These are phyloP conservation scores for Laupala kohalensis DNA, from an alignment of 1,140 invertebrate species.

Conservation along the genomic window DNA sequence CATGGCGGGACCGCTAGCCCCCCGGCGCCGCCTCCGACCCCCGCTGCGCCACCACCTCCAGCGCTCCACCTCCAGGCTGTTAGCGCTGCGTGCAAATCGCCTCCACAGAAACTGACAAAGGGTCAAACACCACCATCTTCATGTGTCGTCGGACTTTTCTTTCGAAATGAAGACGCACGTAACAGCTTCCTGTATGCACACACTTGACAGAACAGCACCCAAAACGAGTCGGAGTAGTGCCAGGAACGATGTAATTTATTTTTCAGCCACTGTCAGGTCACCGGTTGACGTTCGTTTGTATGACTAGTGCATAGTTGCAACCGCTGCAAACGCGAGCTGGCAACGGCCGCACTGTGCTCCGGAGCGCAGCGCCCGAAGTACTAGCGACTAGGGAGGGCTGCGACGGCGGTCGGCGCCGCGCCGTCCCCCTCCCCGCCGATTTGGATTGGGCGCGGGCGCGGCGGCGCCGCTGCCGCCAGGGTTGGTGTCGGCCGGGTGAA, in stretches of 20 bases:
- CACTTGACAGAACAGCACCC: neutral
- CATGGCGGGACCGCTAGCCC: conserved; percentile 10
- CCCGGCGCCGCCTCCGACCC: conserved; percentile 5
- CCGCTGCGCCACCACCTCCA: conserved; percentile 5
- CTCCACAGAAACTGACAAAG: neutral
- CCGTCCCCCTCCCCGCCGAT: too few relatives aligned
- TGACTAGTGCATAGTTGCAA: neutral
- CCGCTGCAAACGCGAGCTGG: neutral
- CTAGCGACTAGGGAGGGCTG: neutral
- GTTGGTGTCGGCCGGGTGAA: too few relatives aligned
- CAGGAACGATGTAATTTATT: neutral
- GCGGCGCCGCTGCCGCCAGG: too few relatives aligned
- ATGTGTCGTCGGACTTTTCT: neutral
- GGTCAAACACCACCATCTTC: conserved; percentile 1
- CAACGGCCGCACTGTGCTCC: neutral
- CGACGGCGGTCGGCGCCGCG: neutral
- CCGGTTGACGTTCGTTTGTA: neutral
- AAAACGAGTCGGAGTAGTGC: neutral
- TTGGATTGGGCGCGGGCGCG: too few relatives aligned
- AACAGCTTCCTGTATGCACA: neutral
- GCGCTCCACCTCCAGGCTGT: conserved; percentile 6
- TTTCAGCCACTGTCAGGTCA: neutral
- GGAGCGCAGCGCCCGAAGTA: neutral
- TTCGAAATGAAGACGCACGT: neutral
- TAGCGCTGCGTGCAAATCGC: neutral